Base-by-base conservation (phyloP, 37 sponge, comb jelly and placozoan genomes). In the Amphimedon queenslandica region DNA sequence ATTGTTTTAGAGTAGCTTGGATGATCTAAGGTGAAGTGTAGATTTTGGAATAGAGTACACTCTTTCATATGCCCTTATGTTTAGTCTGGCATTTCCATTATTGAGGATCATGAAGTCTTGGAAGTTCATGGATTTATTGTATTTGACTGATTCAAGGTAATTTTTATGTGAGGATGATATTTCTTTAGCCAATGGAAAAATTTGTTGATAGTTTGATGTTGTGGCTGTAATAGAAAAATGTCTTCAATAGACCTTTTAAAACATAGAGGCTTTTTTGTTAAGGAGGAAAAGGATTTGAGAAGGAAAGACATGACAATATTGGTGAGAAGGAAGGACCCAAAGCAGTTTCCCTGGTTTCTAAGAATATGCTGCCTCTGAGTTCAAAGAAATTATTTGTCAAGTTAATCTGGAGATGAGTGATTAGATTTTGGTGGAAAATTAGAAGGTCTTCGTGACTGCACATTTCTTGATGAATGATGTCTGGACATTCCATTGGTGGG, bases 301-400 rank as follows among this genome's bases (percentile, higher is more conserved):
- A 56, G 31, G 2, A 69, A 37, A 3, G 80, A 69, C 66, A 71
- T 60, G 56, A 63, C 70, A 32, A 80, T 64, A 34, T 71, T 71
- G 80, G 80, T 6, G 80, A 64, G 32, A 80, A 64, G 20, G 72
- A 56, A 1, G 80, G 64, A 5, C 80, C 80, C 80, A 80, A 71
- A 16, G 80, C 80, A 35, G 80, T 80, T 25, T 72, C 80, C 6
- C 41, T 16, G 10, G 25, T 64, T 28, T 80, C 72, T 63, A 63
- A 43, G 32, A 71, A 71, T 3, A 32, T 63, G 1, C 32, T 34
- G 37, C 33, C 40, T 23, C 37, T 65, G 38, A 80, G 71, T 10
- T 63, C 27, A 42, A 80, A 80, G 53, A 51, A 71, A 28, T 80
- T 70, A 36, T 42, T 55, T n/a, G 57, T 70, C 27, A 80, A 28